Conservation (phyloP, 2,888 invertebrate genomes). For the Syrphus vitripennis region DNA sequence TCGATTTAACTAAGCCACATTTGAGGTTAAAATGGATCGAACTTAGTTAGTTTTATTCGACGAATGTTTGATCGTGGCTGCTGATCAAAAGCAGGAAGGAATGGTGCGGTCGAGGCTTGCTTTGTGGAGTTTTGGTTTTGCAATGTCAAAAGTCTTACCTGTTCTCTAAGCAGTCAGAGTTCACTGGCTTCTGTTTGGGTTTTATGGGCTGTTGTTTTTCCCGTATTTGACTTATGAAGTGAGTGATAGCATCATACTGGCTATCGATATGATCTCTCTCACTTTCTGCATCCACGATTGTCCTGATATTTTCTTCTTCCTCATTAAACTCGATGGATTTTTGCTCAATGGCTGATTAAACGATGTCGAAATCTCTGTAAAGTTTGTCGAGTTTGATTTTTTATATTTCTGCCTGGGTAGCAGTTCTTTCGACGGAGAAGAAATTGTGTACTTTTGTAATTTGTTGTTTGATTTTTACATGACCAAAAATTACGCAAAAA, state of each 20-base stretch:
- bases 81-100: background rate
- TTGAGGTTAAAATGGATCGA: conserved; percentile 3
- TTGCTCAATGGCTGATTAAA: too few relatives aligned
- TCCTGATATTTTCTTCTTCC: background rate
- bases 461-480: background rate
- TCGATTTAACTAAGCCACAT: conserved; percentile 7
- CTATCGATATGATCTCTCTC: background rate
- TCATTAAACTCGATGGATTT: too few relatives aligned
- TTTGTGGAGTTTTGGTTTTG: background rate
- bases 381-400: background rate
- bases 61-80: conserved; percentile 1
- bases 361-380: too few relatives aligned
- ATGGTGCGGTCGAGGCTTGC: background rate
- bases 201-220: too few relatives aligned
- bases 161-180: background rate
- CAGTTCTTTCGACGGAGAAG: background rate
- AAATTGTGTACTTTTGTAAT: background rate
- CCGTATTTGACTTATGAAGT: too few relatives aligned
- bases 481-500: too few relatives aligned
- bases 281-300: background rate
- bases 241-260: too few relatives aligned
- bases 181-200: too few relatives aligned
- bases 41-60: background rate
- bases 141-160: background rate
- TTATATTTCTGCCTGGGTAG: background rate